Evolutionary conservation across 1,140 invertebrate genomes (phyloP).

Genomic region (Ridgeia piscesae): DNA sequence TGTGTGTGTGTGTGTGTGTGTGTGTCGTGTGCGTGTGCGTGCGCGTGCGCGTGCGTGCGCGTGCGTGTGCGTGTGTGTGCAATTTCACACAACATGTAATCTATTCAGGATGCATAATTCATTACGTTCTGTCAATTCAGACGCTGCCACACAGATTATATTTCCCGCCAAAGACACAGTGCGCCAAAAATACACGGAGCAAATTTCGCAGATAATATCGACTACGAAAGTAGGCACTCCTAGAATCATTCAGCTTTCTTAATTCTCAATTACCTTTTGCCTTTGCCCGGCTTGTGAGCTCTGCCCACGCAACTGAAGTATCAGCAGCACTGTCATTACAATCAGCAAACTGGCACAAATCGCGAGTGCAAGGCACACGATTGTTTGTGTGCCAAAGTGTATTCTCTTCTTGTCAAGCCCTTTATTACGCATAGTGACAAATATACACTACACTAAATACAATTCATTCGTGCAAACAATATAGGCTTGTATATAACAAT

Average conservation of each 20-base stretch:
- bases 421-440: background rate
- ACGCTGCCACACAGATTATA: background rate
- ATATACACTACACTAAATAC: background rate
- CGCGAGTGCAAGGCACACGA: background rate
- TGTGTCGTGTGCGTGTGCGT: no score
- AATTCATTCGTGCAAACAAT: background rate
- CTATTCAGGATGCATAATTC: no score
- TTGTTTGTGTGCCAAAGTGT: background rate
- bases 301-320: background rate
- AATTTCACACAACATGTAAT: no score
- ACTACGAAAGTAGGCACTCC: background rate
- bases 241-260: background rate
- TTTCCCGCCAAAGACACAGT: background rate
- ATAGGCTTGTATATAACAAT: no score
- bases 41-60: no score
- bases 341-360: background rate
- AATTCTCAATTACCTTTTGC: background rate
- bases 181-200: background rate
- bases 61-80: no score
- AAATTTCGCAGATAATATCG: background rate
- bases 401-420: background rate
- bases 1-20: no score
- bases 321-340: conserved; percentile 12
- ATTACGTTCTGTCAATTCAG: background rate
- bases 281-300: background rate